Evolutionary conservation across 2,113 vertebrate genomes (phyloP).

Genomic region (Dicentrarchus labrax): DNA sequence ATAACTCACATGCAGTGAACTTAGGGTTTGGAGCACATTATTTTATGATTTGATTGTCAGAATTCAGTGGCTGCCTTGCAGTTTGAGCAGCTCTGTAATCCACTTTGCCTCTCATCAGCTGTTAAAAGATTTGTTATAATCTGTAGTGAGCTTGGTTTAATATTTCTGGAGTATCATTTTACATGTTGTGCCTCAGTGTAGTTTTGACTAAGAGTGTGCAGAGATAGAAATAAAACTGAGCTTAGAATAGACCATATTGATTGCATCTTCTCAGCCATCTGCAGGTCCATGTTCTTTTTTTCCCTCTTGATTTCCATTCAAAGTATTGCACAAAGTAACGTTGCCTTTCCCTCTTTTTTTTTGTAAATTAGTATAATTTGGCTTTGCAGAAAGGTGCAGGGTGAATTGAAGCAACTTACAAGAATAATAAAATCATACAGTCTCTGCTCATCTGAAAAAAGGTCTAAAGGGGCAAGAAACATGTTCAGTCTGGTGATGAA

Average conservation of each 20-base stretch:
- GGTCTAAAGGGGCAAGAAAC: no score
- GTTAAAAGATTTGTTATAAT: slow-evolving; percentile 4
- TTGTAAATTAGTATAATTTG: neutral
- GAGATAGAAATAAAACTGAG: neutral
- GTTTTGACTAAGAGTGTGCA: neutral
- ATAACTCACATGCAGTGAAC: neutral
- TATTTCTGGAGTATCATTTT: neutral
- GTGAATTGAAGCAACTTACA: neutral
- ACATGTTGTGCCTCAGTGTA: neutral
- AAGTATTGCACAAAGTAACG: neutral
- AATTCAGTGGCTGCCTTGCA: neutral
- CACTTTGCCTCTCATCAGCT: neutral
- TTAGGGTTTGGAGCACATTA: no score
- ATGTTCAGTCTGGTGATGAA: neutral
- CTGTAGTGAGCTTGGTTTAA: neutral
- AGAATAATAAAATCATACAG: neutral
- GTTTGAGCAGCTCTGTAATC: neutral
- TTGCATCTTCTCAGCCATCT: neutral
- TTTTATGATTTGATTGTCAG: neutral
- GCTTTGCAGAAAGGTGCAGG: no score
- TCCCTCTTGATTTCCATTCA: neutral
- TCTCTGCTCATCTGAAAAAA: neutral
- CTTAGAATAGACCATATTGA: neutral
- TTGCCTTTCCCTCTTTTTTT: neutral
- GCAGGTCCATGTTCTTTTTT: neutral